Evolutionary conservation across 2,888 invertebrate species (phyloP), one percentile per base, ranked within the genome.

Genomic region (Dryomyza anilis): DNA sequence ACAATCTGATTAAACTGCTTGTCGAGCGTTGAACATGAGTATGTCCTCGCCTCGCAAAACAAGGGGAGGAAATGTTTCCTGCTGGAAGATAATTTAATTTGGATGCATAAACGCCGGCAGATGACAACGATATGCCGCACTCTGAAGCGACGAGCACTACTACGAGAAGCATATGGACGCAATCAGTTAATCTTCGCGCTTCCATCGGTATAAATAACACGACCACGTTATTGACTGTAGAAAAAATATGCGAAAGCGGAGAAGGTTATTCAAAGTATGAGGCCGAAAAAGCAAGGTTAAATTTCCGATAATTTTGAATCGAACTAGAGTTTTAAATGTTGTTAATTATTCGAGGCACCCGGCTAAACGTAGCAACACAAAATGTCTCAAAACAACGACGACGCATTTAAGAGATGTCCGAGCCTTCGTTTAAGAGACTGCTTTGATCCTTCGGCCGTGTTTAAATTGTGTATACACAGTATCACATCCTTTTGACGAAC

Each of bases 171-270:
- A 81, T 81, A 81, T 81, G 80, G 81, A 77, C 73, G 81, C 82
- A 81, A 81, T 81, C 81, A 81, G 76, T 80, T 82, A 82, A 81
- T 82, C 81, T 81, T 81, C 79, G 81, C 81, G 81, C 81, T 81
- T 76, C 73, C 72, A 67, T 71, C 68, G 65, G 64, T 67, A 70
- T 68, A 48, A 55, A 66, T 39, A 14, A n/a, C 16, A 7, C 14
- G 33, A 21, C 21, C 23, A 45, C n/a, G 58, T 29, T 5, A 48
- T 27, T 33, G 36, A 50, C 29, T 30, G 33, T 45, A 58, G 12
- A 3, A 25, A 48, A 30, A 23, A 29, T n/a, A 12, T 19, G n/a
- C 48, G 29, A 21, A 30, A 55, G 21, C 21, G 16, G 48, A 21
- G 23, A 21, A 48, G 19, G 12, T 69, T n/a, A n/a, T n/a, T n/a